Conservation (phyloP, 1,140 invertebrate species). For the Drosophila navojoa region DNA sequence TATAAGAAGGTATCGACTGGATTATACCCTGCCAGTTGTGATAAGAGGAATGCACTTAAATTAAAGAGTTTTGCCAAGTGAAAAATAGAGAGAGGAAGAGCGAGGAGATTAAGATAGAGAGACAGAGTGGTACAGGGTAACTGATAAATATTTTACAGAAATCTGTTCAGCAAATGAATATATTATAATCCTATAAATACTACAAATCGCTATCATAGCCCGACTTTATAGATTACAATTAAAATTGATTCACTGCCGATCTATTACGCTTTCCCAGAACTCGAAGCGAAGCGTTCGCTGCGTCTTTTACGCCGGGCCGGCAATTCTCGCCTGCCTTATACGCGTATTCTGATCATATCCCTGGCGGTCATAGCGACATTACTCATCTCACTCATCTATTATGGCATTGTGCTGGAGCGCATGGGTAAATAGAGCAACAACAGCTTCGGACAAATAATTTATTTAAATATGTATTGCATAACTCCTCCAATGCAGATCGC, state of each 20-base stretch:
- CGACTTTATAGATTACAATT: neutral
- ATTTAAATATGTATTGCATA: neutral
- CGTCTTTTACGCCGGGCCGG: conserved; percentile 41
- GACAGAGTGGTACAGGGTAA: neutral
- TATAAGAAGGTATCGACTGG: neutral
- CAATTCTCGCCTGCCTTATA: conserved; percentile 25
- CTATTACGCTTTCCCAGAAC: conserved; percentile 45
- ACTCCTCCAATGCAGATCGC: conserved; percentile 29
- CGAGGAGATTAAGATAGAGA: neutral
- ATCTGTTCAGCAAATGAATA: too few relatives aligned
- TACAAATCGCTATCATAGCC: too few relatives aligned
- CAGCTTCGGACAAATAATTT: too few relatives aligned
- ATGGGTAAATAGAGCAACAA: conserved; percentile 54
- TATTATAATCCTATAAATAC: too few relatives aligned
- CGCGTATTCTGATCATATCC: conserved; percentile 59
- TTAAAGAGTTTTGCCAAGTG: neutral
- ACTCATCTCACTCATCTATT: conserved; percentile 63
- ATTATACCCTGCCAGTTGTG: neutral
- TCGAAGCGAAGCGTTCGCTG: conserved; percentile 47
- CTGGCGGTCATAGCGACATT: conserved; percentile 53
- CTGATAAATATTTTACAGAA: too few relatives aligned
- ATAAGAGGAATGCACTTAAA: neutral
- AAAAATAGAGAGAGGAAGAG: too few relatives aligned
- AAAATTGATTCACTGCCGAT: neutral
- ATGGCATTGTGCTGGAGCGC: conserved; percentile 65